These are phyloP conservation scores for Geodia barretti DNA, from an alignment of 37 sponge, comb jelly and placozoan genomes.

Conservation along the genomic window DNA sequence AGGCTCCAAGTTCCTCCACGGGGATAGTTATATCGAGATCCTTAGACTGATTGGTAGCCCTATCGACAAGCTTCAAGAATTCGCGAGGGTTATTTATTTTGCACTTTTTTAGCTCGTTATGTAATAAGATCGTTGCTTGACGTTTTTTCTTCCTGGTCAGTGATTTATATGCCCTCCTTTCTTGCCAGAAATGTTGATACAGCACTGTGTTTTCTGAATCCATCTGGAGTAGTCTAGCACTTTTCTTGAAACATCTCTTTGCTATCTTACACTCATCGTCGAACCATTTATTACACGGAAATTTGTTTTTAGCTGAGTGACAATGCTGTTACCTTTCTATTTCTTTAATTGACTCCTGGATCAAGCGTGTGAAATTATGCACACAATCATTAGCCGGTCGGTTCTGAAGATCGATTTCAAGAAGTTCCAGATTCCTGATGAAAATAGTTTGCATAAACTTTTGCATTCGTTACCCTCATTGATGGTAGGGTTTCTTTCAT, in stretches of 20 bases:
- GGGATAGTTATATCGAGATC: neutral
- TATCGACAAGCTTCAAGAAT: neutral
- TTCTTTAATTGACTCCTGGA: too few species aligned
- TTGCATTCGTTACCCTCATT: too few species aligned
- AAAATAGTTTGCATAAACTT: too few species aligned
- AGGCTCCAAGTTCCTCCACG: too few species aligned
- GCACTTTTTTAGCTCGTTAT: neutral
- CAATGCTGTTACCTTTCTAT: too few species aligned
- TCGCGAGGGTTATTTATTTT: neutral
- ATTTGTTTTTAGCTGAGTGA: too few species aligned
- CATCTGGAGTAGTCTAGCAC: neutral
- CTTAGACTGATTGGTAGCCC: neutral
- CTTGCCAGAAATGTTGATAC: neutral
- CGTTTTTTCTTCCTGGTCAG: slow-evolving; percentile 2
- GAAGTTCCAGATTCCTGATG: too few species aligned
- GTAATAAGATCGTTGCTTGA: neutral
- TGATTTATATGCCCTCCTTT: neutral
- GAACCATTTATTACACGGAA: neutral
- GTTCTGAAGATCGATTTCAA: too few species aligned
- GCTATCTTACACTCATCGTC: neutral
- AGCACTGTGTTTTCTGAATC: neutral
- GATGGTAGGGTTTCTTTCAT: too few species aligned
- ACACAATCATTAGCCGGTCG: too few species aligned
- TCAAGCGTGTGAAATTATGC: too few species aligned
- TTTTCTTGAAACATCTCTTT: neutral